These are phyloP conservation scores for Myioborus melanocephalus DNA, from an alignment of 2,797 vertebrate genomes.

Conservation along the genomic window DNA sequence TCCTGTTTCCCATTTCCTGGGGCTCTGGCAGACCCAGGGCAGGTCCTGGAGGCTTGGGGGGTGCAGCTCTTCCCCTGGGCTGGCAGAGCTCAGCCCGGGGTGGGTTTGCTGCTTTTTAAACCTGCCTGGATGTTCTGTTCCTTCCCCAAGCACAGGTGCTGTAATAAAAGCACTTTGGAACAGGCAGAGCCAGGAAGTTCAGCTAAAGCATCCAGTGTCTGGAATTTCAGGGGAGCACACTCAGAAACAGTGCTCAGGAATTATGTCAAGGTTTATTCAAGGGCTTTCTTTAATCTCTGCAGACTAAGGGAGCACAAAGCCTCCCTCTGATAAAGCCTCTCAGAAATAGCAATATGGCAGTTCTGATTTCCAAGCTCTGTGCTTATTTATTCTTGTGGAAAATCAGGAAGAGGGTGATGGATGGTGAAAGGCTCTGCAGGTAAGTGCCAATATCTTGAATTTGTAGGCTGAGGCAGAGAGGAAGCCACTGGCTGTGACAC, in stretches of 20 bases:
- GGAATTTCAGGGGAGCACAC: constrained; percentile 1
- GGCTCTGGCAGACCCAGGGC: not conserved
- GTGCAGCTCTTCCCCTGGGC: not conserved
- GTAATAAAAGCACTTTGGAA: not conserved
- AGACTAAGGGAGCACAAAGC: constrained; percentile 24
- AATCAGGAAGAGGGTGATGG: not conserved
- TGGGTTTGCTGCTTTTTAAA: not conserved
- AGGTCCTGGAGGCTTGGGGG: not conserved
- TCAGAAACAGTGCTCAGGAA: not conserved
- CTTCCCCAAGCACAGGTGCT: not conserved
- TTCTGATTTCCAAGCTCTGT: not conserved
- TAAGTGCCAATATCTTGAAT: not conserved
- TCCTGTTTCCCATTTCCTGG: not conserved
- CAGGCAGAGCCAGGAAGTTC: not conserved
- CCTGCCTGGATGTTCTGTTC: not conserved
- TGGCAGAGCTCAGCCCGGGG: not conserved
- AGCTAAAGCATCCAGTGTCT: not conserved
- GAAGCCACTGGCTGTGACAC: not conserved
- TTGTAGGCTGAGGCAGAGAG: not conserved
- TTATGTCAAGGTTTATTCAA: constrained; percentile 58
- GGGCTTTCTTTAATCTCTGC: constrained; percentile 47
- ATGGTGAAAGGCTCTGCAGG: not conserved
- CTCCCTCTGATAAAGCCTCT: not conserved
- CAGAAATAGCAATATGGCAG: not conserved
- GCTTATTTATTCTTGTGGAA: not conserved